phyloP scores from a whole-genome alignment of 2,888 invertebrate genomes.

The Caradrina kadenii region DNA sequence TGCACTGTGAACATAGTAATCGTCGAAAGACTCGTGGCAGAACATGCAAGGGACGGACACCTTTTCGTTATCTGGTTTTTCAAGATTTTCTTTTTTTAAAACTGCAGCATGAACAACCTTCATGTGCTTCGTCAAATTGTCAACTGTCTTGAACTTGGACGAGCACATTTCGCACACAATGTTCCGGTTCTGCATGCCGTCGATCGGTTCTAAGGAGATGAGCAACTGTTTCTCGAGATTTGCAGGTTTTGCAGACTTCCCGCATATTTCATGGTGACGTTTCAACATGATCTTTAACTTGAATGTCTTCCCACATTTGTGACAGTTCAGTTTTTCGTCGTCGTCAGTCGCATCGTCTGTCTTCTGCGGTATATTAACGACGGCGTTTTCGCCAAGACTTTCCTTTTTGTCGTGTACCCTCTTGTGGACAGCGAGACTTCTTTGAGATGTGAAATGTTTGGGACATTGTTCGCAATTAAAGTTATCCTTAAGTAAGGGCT shows the following conservation, averaged over 20 bases:
- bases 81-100: constrained; percentile 67
- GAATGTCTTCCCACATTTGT: constrained; percentile 83
- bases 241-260: constrained; percentile 59
- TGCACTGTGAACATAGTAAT: constrained; percentile 77
- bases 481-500: constrained; percentile 72
- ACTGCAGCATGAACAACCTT: constrained; percentile 82
- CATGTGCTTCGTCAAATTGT: constrained; percentile 84
- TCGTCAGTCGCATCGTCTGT: constrained; percentile 71
- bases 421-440: constrained; percentile 73
- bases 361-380: constrained; percentile 68
- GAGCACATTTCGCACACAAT: constrained; percentile 81
- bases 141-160: constrained; percentile 79
- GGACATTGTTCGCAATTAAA: constrained; percentile 78
- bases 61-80: constrained; percentile 48
- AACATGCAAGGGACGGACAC: constrained; percentile 80
- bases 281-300: constrained; percentile 88
- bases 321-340: constrained; percentile 80
- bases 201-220: constrained; percentile 82
- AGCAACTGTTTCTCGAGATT: constrained; percentile 79
- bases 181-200: constrained; percentile 65
- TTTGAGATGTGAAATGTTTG: constrained; percentile 72
- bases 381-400: constrained; percentile 30
- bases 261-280: constrained; percentile 80
- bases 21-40: constrained; percentile 76
- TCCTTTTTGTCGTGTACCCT: constrained; percentile 71